A percentile compares a stretch with the other conserved stretches of the same genome.
Conservation (phyloP, 2,113 vertebrate genomes). For the Suncus etruscus region DNA sequence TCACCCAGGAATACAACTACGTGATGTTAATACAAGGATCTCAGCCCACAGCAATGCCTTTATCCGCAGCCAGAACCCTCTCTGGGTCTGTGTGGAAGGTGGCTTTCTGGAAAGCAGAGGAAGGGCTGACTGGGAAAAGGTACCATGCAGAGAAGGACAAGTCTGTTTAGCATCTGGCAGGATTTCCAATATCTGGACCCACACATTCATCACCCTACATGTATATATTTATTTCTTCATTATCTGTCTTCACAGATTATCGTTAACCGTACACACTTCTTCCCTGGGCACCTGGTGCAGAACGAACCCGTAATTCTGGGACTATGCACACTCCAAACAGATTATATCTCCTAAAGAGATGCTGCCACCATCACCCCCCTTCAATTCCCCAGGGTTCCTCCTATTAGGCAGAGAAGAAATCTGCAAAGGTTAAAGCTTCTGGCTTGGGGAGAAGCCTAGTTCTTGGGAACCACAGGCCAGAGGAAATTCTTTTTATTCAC, state of each 20-base stretch:
- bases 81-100: constrained; percentile 69
- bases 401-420: constrained; percentile 77
- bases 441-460: constrained; percentile 20
- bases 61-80: constrained; percentile 16
- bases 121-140: constrained; percentile 73
- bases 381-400: constrained; percentile 40
- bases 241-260: not conserved
- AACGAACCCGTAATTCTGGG: not conserved
- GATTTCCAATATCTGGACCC: constrained; percentile 52
- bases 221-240: too few species aligned
- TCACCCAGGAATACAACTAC: too few species aligned
- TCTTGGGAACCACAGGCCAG: constrained; percentile 28
- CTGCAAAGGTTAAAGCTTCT: constrained; percentile 77
- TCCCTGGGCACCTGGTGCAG: not conserved
- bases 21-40: too few species aligned
- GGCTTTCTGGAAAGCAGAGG: constrained; percentile 76
- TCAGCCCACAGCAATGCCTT: constrained; percentile 58
- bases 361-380: too few species aligned
- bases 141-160: constrained; percentile 73
- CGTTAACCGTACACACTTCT: too few species aligned
- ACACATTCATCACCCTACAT: constrained; percentile 27
- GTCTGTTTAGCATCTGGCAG: constrained; percentile 57
- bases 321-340: not conserved
- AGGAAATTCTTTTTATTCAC: constrained; percentile 72
- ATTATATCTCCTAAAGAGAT: too few species aligned